A percentile compares a stretch with the other conserved stretches of the same genome.
Conservation (phyloP, 2,113 vertebrate genomes). For the Poecile atricapillus region DNA sequence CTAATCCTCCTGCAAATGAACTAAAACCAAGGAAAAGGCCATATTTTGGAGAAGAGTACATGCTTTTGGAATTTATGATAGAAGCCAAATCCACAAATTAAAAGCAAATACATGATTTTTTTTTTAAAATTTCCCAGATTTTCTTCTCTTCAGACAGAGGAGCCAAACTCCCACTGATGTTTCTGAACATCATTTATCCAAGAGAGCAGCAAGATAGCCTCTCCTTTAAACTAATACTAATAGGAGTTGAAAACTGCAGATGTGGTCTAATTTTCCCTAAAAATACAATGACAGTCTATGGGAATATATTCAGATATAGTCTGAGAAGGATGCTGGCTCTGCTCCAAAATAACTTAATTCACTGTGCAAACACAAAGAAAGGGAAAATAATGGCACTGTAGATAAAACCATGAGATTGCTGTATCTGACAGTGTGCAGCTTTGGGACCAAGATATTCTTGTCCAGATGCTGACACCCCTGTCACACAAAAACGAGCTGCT, state of each 20-base stretch:
- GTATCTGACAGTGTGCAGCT: background rate
- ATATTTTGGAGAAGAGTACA: background rate
- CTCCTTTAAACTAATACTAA: background rate
- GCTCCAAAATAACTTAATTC: slow-evolving; percentile 37
- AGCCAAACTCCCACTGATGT: background rate
- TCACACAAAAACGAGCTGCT: background rate
- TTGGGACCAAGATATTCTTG: background rate
- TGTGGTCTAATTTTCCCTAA: background rate
- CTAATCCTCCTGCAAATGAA: background rate
- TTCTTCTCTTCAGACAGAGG: background rate
- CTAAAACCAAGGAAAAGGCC: background rate
- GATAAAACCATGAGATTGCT: background rate
- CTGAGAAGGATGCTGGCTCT: background rate
- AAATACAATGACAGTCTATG: background rate
- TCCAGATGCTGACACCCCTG: background rate
- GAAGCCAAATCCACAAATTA: background rate
- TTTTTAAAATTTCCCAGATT: background rate
- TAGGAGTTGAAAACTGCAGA: background rate
- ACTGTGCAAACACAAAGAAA: slow-evolving; percentile 23
- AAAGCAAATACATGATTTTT: background rate
- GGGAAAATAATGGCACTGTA: slow-evolving; percentile 15
- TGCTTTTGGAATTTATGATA: background rate
- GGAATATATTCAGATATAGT: slow-evolving; percentile 16
- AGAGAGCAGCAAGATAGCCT: background rate
- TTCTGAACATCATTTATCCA: background rate